Evolutionary conservation across 2,888 invertebrate genomes (phyloP).

Genomic region (Clostera curtula): DNA sequence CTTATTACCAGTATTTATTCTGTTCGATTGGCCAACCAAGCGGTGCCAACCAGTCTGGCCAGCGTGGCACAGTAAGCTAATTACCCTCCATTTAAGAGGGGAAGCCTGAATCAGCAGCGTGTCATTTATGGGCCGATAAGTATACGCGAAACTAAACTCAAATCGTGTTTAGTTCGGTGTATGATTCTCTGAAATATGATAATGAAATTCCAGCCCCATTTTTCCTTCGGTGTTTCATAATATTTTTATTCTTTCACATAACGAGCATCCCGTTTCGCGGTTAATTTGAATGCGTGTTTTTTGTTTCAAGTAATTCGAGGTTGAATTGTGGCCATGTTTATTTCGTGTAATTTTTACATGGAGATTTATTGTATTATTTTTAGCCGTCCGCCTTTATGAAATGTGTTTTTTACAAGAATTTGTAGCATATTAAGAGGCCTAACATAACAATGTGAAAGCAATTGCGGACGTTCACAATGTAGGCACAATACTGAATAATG

Average conservation of each 20-base stretch:
- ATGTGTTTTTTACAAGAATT: slow-evolving; percentile 15
- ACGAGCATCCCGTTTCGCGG: slow-evolving; percentile 61
- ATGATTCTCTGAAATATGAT: slow-evolving; percentile 48
- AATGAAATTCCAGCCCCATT: slow-evolving; percentile 42
- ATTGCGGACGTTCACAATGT: slow-evolving; percentile 16
- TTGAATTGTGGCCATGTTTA: slow-evolving; percentile 41
- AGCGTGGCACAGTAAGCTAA: no score
- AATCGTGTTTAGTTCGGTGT: no score
- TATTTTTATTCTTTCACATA: slow-evolving; percentile 46
- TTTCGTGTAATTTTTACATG: slow-evolving; percentile 19
- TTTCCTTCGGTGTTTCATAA: slow-evolving; percentile 48
- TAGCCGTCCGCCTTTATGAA: slow-evolving; percentile 5
- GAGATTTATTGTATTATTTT: slow-evolving; percentile 26
- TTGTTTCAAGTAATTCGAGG: slow-evolving; percentile 46
- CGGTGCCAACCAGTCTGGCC: no score
- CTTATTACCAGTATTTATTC: no score
- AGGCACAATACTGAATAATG: slow-evolving; percentile 35
- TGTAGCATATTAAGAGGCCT: slow-evolving; percentile 13
- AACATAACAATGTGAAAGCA: slow-evolving; percentile 20
- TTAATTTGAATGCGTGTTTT: slow-evolving; percentile 65
- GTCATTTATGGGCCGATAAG: no score
- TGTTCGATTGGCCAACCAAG: no score
- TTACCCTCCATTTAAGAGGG: no score
- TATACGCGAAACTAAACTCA: slow-evolving; percentile 45
- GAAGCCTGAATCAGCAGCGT: no score